Evolutionary conservation across 2,888 invertebrate genomes (phyloP), one percentile per base, ranked within the genome.

Genomic region (Eurytoma californica): DNA sequence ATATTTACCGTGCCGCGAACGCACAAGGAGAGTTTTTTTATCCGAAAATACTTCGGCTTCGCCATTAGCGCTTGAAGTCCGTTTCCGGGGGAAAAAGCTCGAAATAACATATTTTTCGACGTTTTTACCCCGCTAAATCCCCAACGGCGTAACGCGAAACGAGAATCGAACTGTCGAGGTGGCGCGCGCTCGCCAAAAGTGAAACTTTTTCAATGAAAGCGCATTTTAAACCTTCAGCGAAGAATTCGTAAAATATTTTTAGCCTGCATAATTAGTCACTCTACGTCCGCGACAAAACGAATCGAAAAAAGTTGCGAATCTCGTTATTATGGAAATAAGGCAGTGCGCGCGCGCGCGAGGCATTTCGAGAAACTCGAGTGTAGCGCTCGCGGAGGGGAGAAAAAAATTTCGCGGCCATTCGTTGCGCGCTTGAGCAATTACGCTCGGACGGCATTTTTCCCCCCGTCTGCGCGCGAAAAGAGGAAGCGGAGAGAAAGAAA

Each of bases 371-470:
- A 75, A 68, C 39, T n/a, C n/a, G 13, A n/a, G 14, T 3, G 4
- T 1, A 3, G 12, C 30, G 13, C 24, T 28, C 12, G 4, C 16
- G 24, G 49, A 47, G 14, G 16, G 24, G 14, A 12, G 18, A 65
- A 72, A 77, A 75, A 57, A 67, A 72, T 63, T 72, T 77, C 68
- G 60, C 58, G 72, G 58, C 69, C 55, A 77, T 77, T 80, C 51
- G 77, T 69, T 67, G 58, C 20, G 39, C 68, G 76, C 77, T 65
- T 47, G 65, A 80, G 68, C 73, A 80, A 80, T 80, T 80, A 80
- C 77, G 72, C 67, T 47, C 16, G 67, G 53, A 60, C 65, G 68
- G 72, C 47, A 65, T 80, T 77, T 72, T 73, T 66, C 72, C 68
- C 58, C 30, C 30, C n/a, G 30, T 39, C 47, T n/a, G 30, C 9